Evolutionary conservation across 1,140 invertebrate genomes (phyloP).

Genomic region (Steinernema feltiae): DNA sequence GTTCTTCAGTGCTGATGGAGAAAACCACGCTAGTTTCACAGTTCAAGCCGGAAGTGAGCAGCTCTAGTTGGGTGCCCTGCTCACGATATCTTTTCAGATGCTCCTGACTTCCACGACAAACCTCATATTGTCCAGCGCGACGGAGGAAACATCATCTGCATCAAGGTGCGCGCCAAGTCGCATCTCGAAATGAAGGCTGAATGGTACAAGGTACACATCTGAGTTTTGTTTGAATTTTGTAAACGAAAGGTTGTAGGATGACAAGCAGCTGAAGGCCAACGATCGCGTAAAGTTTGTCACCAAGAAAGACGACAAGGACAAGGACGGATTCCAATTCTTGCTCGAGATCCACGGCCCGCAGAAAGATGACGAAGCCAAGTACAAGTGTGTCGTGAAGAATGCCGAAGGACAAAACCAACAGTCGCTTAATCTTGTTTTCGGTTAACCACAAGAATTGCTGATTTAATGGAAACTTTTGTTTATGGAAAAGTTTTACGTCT

Average conservation of each 20-base stretch:
- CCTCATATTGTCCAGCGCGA: constrained; percentile 57
- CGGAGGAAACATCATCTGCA: constrained; percentile 51
- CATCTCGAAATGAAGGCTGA: constrained; percentile 55
- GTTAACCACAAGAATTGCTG: constrained; percentile 26
- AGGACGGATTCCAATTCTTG: constrained; percentile 51
- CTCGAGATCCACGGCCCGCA: constrained; percentile 52
- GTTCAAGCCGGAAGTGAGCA: constrained; percentile 55
- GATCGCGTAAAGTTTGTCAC: constrained; percentile 50
- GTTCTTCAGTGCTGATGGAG: constrained; percentile 48
- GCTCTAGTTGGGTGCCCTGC: neutral
- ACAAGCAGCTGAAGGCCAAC: constrained; percentile 50
- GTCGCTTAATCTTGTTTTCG: constrained; percentile 51
- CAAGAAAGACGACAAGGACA: constrained; percentile 55
- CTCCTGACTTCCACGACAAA: constrained; percentile 57
- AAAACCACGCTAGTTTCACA: constrained; percentile 54
- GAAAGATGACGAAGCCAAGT: constrained; percentile 57
- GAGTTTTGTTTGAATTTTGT: no score
- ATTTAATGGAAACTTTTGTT: neutral
- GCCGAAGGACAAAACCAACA: constrained; percentile 52
- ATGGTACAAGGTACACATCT: constrained; percentile 51
- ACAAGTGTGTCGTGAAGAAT: constrained; percentile 55
- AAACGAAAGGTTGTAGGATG: constrained; percentile 56
- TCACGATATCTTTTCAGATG: constrained; percentile 42
- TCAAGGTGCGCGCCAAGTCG: constrained; percentile 56
- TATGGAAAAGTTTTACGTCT: neutral